Base-by-base conservation (phyloP, 1,140 invertebrate genomes). In the Bemisia tabaci region DNA sequence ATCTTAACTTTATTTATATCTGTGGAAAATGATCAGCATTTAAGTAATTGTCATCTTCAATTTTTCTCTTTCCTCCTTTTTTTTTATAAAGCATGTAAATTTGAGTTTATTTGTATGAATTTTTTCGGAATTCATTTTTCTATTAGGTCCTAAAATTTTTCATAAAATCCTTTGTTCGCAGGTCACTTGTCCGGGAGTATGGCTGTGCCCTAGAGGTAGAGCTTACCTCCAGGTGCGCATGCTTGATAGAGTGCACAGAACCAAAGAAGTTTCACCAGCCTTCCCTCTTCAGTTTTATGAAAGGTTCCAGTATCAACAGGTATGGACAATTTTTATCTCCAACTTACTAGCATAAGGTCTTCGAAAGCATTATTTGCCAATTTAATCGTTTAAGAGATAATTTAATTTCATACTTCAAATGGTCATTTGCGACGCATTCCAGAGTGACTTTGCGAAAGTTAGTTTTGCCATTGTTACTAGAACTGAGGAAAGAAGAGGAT, bases 121-220 rank as follows among this genome's bases (percentile, higher is more conserved):
- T n/a, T n/a, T n/a, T 48, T 48, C 33, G 5, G 17, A 48, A 9
- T 48, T 48, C 5, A 48, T 48, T 5, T 9, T 48, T 9, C 33
- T 9, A 5, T 48, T 17, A 48, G 5, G 17, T 9, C 17, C 33
- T 48, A 48, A 5, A 5, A 48, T 48, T 48, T 48, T 48, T 48
- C 17, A 17, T 17, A 48, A 48, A 9, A 9, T 48, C 17, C 33
- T 48, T 17, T 48, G 33, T 9, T 33, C 17, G 5, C 23, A 87
- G 85, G 78, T 87, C 26, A 84, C 84, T 68, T 87, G 85, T 77
- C 86, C 86, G 12, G 86, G 86, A 25, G 85, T 87, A 26, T 87
- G 85, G 85, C 70, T 88, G 1, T 87, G 85, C 75, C 82, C 84
- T 66, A 85, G 84, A 75, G 86, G 85, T 1, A 81, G 82, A 74